phyloP scores from a whole-genome alignment of 2,888 invertebrate genomes.

The Mimas tiliae region DNA sequence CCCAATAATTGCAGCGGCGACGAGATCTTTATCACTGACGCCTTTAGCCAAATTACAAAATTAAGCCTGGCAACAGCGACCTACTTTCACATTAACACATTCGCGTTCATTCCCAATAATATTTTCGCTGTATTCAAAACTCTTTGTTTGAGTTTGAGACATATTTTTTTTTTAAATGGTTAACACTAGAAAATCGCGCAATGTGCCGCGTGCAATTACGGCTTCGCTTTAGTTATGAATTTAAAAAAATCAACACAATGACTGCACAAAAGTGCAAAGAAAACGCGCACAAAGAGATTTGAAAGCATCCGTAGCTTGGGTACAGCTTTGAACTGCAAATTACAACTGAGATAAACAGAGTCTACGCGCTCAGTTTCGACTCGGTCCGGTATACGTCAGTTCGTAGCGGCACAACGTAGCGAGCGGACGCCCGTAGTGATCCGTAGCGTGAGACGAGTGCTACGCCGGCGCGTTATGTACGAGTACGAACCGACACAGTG shows the following conservation, averaged over 20 bases:
- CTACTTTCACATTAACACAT: slow-evolving; percentile 52
- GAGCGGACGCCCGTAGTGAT: slow-evolving; percentile 68
- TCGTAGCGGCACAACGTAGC: slow-evolving; percentile 66
- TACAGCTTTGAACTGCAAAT: slow-evolving; percentile 78
- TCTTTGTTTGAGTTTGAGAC: background rate
- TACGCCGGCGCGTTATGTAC: slow-evolving; percentile 76
- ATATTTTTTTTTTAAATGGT: slow-evolving; percentile 3
- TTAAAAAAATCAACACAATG: slow-evolving; percentile 68
- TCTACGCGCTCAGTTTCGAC: slow-evolving; percentile 44
- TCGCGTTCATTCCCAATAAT: slow-evolving; percentile 33
- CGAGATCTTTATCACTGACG: slow-evolving; percentile 69
- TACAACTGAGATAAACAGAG: slow-evolving; percentile 75
- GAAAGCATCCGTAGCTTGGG: slow-evolving; percentile 78
- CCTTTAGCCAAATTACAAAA: slow-evolving; percentile 67
- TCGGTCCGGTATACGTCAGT: slow-evolving; percentile 66
- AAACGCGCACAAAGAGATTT: slow-evolving; percentile 75
- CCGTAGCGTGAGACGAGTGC: slow-evolving; percentile 58
- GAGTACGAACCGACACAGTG: slow-evolving; percentile 63
- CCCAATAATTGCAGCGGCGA: slow-evolving; percentile 69
- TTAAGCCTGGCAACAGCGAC: slow-evolving; percentile 57
- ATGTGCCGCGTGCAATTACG: slow-evolving; percentile 49
- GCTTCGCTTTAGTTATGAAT: slow-evolving; percentile 53
- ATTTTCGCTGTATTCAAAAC: background rate
- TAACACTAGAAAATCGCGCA: background rate
- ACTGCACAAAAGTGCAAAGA: slow-evolving; percentile 74